Base-by-base conservation (phyloP, 2,888 invertebrate genomes). In the Drosophila basisetae region DNA sequence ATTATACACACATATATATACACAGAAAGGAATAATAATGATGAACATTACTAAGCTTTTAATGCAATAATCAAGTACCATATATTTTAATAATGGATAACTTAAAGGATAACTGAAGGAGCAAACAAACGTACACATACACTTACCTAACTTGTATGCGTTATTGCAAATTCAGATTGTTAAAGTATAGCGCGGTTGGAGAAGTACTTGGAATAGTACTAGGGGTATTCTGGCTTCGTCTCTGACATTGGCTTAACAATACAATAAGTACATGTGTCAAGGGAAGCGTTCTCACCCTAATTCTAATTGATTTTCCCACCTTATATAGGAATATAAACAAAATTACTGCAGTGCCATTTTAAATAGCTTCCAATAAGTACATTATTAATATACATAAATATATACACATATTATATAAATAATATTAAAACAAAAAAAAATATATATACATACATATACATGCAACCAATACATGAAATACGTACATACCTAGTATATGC, bases 281-380 rank as follows among this genome's bases (percentile, higher is more conserved):
- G 47, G 50, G 41, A 67, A 67, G 59, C 60, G 47, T 47, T 77
- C 62, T 70, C 71, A 74, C 75, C 78, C 78, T 73, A 79, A 88
- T 91, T 90, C 91, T 89, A 92, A 92, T 91, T 91, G 90, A 88
- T 91, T 92, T 92, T 92, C 92, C 92, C 92, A 92, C 92, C 92
- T 92, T 92, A 91, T 84, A 88, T 88, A 86, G 88, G 85, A 91
- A 87, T 89, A 89, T 84, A 84, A 83, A 84, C 75, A 88, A 86
- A 82, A 84, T 91, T 90, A 92, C 92, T 92, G 92, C 92, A 92
- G 92, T 92, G 92, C 92, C 92, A 92, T 92, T 92, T 91, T 91
- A 90, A 90, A 89, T 90, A 91, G 92, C 91, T 91, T 91, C 91
- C 92, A 81, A 88, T 84, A 89, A 89, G 90, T 83, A 84, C 80